Evolutionary conservation across 2,113 vertebrate genomes (phyloP).

Genomic region (Heterotilapia buettikoferi): DNA sequence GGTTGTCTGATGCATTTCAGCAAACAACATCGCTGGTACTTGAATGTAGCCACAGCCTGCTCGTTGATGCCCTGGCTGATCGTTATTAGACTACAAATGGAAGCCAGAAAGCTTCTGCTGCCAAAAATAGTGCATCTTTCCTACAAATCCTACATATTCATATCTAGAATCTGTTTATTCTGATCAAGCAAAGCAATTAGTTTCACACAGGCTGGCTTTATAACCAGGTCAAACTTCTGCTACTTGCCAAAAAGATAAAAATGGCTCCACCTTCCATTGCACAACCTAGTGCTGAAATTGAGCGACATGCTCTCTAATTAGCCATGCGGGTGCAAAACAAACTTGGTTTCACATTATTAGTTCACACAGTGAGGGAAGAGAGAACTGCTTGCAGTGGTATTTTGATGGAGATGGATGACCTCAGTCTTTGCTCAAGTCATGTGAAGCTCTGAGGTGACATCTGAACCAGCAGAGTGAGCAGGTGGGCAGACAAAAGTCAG

Average conservation of each 20-base stretch:
- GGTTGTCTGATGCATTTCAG: background rate
- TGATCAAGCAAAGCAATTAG: background rate
- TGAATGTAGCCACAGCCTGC: background rate
- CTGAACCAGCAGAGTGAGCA: background rate
- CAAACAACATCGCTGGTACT: background rate
- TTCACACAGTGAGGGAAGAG: background rate
- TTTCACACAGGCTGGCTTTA: background rate
- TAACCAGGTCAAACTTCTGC: background rate
- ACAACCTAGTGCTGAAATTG: background rate
- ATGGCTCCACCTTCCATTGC: background rate
- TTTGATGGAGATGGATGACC: background rate
- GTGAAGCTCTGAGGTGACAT: conserved; percentile 24
- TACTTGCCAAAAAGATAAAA: background rate
- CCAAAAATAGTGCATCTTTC: background rate
- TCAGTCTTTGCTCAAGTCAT: background rate
- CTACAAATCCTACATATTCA: background rate
- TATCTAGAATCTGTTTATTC: background rate
- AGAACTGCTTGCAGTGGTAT: background rate
- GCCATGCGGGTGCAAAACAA: conserved; percentile 9
- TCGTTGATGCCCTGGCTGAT: background rate
- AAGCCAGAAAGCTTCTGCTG: background rate
- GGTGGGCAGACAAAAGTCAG: background rate
- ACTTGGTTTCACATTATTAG: background rate
- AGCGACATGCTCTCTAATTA: background rate
- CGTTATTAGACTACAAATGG: background rate